Evolutionary conservation across 2,888 invertebrate genomes (phyloP).

Genomic region (Acrobasis consociella): DNA sequence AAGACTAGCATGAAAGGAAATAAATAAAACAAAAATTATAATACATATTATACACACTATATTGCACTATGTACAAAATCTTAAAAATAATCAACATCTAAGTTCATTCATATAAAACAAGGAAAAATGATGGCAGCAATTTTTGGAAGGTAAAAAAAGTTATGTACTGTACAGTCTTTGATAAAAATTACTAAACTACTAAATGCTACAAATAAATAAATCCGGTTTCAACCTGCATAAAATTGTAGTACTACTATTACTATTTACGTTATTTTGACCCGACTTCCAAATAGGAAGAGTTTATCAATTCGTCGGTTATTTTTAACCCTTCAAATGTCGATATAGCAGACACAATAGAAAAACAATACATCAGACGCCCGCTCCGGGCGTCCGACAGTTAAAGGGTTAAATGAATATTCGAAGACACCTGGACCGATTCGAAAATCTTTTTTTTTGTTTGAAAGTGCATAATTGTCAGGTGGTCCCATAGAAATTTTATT

Average conservation of each 20-base stretch:
- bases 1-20: not conserved
- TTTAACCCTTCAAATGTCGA: too few species aligned
- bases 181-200: constrained; percentile 6
- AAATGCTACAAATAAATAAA: constrained; percentile 6
- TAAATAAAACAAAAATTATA: constrained; percentile 4
- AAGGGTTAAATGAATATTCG: too few species aligned
- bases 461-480: too few species aligned
- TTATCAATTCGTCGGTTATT: too few species aligned
- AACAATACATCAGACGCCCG: too few species aligned
- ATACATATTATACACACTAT: constrained; percentile 34
- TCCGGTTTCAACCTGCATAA: constrained; percentile 8
- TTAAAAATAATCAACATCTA: constrained; percentile 37
- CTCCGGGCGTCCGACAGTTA: too few species aligned
- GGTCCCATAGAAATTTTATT: too few species aligned
- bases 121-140: not conserved
- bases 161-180: constrained; percentile 13
- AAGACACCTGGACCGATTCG: too few species aligned
- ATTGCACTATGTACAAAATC: constrained; percentile 49
- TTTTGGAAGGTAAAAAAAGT: not conserved
- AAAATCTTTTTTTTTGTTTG: too few species aligned
- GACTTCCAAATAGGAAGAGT: too few species aligned
- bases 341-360: too few species aligned
- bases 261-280: not conserved
- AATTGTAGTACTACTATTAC: not conserved
- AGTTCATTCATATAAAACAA: not conserved